A percentile compares a stretch with the other conserved stretches of the same genome.
Conservation (phyloP, 2,797 vertebrate genomes). For the Mustela erminea region DNA sequence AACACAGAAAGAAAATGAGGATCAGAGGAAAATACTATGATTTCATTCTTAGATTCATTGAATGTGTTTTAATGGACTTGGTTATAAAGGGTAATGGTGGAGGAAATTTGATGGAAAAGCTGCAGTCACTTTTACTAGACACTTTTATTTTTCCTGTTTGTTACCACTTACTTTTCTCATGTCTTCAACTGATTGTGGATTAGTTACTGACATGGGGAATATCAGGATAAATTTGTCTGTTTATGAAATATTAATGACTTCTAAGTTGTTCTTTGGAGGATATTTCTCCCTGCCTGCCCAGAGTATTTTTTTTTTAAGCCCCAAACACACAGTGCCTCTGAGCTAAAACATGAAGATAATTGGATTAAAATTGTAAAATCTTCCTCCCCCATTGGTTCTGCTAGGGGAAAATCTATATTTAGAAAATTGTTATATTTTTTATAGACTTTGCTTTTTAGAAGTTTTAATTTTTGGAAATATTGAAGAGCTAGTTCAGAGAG, state of each 20-base stretch:
- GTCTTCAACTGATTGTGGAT: neutral
- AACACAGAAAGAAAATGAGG: neutral
- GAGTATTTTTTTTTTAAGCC: neutral
- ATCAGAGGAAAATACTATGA: neutral
- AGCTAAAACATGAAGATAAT: neutral
- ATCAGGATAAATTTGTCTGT: neutral
- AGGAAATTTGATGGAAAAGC: neutral
- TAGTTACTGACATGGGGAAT: neutral
- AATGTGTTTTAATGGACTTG: neutral
- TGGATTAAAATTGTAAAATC: neutral
- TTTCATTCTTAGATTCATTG: neutral
- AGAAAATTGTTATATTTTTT: neutral
- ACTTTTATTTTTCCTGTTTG: neutral
- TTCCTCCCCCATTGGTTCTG: neutral
- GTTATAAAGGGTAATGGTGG: neutral
- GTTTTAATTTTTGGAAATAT: slow-evolving; percentile 53
- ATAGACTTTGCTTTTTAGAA: neutral
- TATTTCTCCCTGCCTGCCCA: neutral
- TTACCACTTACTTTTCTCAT: slow-evolving; percentile 13
- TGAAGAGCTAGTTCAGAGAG: neutral
- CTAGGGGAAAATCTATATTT: slow-evolving; percentile 1
- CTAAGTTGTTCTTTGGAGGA: neutral
- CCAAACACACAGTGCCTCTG: neutral
- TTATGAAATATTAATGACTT: neutral
- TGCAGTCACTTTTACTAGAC: neutral